Conservation (phyloP, 2,888 invertebrate genomes). For the Diarsia brunnea region DNA sequence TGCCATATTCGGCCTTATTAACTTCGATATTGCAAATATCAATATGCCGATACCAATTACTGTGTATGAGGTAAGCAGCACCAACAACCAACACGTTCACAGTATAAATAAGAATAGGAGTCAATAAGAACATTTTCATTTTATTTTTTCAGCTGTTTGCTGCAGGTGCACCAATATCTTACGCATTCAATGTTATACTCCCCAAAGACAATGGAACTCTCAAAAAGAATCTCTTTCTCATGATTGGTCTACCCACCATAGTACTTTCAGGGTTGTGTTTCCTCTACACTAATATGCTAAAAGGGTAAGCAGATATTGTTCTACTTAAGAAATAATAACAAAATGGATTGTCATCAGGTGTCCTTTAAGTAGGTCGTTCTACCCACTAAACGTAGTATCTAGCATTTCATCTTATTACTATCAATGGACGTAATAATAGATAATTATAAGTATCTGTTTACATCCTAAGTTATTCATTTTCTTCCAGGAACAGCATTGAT, state of each 20-base stretch:
- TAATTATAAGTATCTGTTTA: conserved; percentile 45
- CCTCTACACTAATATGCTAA: conserved; percentile 86
- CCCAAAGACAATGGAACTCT: conserved; percentile 80
- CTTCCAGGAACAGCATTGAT: conserved; percentile 88
- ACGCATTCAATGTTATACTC: conserved; percentile 82
- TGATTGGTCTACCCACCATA: conserved; percentile 82
- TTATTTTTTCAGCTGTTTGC: conserved; percentile 82
- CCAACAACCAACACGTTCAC: background rate
- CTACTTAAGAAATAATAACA: conserved; percentile 22
- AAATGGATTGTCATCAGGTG: conserved; percentile 34
- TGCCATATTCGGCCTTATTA: conserved; percentile 86
- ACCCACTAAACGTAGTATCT: conserved; percentile 28
- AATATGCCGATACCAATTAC: conserved; percentile 87
- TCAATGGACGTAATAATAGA: conserved; percentile 33
- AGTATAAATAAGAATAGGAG: background rate
- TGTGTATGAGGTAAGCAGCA: conserved; percentile 82
- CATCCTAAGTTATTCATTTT: conserved; percentile 27
- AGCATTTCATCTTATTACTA: conserved; percentile 46
- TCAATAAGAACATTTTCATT: background rate
- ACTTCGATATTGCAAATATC: conserved; percentile 86
- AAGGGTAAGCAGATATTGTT: conserved; percentile 78
- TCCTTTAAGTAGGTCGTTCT: conserved; percentile 33
- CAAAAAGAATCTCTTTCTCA: conserved; percentile 81
- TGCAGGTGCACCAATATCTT: conserved; percentile 87
- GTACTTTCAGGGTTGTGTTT: conserved; percentile 84